Conservation (phyloP, 37 sponge, comb jelly and placozoan genomes). For the Chondrilla cf. caribensis region DNA sequence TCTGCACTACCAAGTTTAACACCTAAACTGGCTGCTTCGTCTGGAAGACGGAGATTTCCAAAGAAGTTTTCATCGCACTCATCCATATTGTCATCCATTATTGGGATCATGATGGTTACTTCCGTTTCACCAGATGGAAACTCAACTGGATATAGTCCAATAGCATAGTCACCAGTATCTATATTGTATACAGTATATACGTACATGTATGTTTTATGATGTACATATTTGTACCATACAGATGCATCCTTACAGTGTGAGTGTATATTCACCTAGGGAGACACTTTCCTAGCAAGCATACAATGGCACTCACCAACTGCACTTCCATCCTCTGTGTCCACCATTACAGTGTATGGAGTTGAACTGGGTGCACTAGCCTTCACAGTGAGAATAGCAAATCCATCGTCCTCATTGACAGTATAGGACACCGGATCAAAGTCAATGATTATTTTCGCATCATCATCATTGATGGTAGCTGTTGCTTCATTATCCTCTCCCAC, state of each 20-base stretch:
- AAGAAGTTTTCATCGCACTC: constrained; percentile 33
- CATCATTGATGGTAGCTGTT: constrained; percentile 10
- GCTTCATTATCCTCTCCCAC: constrained; percentile 2
- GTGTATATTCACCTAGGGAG: too few relatives aligned
- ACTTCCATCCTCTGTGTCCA: neutral
- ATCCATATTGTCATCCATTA: neutral
- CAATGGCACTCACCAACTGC: neutral
- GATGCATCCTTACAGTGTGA: too few relatives aligned
- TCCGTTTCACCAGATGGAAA: neutral
- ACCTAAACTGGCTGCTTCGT: neutral
- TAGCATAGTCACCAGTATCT: neutral
- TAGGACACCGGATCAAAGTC: constrained; percentile 11
- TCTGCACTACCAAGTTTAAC: neutral
- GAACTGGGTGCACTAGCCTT: neutral
- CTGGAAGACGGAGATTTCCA: neutral
- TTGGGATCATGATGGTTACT: neutral
- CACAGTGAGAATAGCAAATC: constrained; percentile 11
- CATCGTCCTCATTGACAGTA: constrained; percentile 19
- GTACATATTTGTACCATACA: too few relatives aligned
- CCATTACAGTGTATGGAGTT: neutral
- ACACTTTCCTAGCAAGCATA: neutral
- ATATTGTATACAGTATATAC: too few relatives aligned
- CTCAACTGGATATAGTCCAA: neutral
- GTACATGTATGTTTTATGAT: too few relatives aligned
- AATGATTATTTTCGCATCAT: constrained; percentile 9